These are phyloP conservation scores for Taenaris catops DNA, from an alignment of 2,888 invertebrate genomes.

Conservation along the genomic window DNA sequence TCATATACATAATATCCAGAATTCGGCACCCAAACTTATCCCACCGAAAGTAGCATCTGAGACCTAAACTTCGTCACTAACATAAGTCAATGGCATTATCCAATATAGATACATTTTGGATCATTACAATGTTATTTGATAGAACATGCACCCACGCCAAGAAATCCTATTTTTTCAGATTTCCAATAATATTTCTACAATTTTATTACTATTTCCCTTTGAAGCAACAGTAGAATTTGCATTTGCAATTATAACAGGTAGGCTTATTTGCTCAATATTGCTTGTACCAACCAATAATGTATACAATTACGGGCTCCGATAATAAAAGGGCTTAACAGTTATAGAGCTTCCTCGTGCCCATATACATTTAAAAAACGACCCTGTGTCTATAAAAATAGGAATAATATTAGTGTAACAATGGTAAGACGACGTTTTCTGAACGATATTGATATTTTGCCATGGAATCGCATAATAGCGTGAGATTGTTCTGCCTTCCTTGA, in stretches of 20 bases:
- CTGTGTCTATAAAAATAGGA: neutral
- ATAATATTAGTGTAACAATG: constrained; percentile 1
- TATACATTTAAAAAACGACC: neutral
- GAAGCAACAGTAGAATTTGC: constrained; percentile 1
- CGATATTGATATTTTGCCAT: constrained; percentile 25
- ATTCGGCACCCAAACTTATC: no score
- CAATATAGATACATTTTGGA: no score
- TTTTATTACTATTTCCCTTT: no score
- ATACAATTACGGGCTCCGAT: constrained; percentile 7
- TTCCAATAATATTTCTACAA: no score
- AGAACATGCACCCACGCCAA: no score
- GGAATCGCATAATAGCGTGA: constrained; percentile 36
- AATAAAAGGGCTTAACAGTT: constrained; percentile 16
- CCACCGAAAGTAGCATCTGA: no score
- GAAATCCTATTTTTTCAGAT: no score
- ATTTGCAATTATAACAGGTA: constrained; percentile 9
- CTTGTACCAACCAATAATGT: constrained; percentile 8
- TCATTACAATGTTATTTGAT: no score
- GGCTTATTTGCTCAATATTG: no score
- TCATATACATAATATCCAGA: no score
- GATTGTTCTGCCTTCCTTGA: constrained; percentile 35
- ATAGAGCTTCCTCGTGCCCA: constrained; percentile 9
- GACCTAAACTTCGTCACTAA: no score
- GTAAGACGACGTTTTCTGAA: constrained; percentile 10
- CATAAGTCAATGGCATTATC: no score